A percentile compares a stretch with the other conserved stretches of the same genome.
Evolutionary conservation across 1,140 invertebrate species (phyloP).

Genomic region (Euschistus heros): DNA sequence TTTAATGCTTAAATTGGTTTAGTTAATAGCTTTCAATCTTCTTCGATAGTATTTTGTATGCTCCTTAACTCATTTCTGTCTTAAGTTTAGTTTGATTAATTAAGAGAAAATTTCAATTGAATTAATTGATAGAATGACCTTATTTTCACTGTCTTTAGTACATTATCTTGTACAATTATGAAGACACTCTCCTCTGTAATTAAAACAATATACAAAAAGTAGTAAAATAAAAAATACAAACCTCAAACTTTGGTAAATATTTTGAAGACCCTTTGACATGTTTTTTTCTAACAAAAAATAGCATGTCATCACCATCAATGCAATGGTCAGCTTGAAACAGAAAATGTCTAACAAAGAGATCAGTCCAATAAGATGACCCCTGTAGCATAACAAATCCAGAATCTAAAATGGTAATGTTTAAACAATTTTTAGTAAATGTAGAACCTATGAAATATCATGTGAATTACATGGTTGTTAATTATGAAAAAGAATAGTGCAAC

Average conservation of each 20-base stretch:
- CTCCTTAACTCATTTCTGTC: too few species aligned
- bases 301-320: slow-evolving; percentile 84
- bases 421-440: neutral
- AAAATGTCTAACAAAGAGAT: slow-evolving; percentile 89
- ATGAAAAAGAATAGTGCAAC: too few species aligned
- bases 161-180: too few species aligned
- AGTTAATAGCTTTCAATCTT: too few species aligned
- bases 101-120: too few species aligned
- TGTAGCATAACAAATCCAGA: slow-evolving; percentile 81
- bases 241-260: slow-evolving; percentile 80
- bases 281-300: slow-evolving; percentile 91
- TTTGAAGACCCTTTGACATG: slow-evolving; percentile 73
- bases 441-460: neutral
- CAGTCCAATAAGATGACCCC: slow-evolving; percentile 91
- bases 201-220: too few species aligned
- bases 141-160: too few species aligned
- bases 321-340: slow-evolving; percentile 73
- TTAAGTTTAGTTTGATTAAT: too few species aligned
- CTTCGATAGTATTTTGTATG: too few species aligned
- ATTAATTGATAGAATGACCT: too few species aligned
- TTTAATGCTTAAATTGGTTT: too few species aligned
- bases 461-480: neutral
- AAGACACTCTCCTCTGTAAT: too few species aligned
- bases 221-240: slow-evolving; percentile 34
- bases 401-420: slow-evolving; percentile 44